phyloP scores from a whole-genome alignment of 1,140 invertebrate species.

The Papilio glaucus region DNA sequence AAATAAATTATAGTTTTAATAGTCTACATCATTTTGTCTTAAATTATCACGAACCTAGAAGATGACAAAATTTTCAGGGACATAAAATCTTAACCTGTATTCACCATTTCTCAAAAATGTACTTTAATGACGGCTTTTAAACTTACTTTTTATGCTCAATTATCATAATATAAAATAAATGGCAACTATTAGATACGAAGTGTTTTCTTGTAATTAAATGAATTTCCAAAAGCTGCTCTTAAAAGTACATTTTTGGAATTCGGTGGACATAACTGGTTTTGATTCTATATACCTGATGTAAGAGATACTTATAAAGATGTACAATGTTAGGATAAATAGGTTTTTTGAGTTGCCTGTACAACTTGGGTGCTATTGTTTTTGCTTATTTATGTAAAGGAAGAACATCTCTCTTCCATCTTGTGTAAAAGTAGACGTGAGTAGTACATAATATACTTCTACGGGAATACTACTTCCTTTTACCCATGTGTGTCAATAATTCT shows the following conservation, averaged over 20 bases:
- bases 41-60: conserved; percentile 10
- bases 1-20: not conserved
- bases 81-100: not conserved
- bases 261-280: not conserved
- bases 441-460: not conserved
- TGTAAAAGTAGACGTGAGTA: not conserved
- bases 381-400: not conserved
- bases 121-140: not conserved
- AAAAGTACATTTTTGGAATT: not conserved
- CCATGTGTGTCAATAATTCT: not conserved
- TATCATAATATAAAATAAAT: not conserved
- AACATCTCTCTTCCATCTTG: not conserved
- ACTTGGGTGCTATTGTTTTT: not conserved
- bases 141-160: not conserved
- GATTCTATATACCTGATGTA: not conserved
- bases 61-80: not conserved
- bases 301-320: not conserved
- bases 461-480: not conserved
- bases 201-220: not conserved
- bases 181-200: not conserved
- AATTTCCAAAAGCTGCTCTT: not conserved
- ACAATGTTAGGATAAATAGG: not conserved
- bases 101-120: not conserved
- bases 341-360: not conserved
- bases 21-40: conserved; percentile 5